phyloP scores from a whole-genome alignment of 37 sponge, comb jelly and placozoan species.

The Petrosia ficiformis region DNA sequence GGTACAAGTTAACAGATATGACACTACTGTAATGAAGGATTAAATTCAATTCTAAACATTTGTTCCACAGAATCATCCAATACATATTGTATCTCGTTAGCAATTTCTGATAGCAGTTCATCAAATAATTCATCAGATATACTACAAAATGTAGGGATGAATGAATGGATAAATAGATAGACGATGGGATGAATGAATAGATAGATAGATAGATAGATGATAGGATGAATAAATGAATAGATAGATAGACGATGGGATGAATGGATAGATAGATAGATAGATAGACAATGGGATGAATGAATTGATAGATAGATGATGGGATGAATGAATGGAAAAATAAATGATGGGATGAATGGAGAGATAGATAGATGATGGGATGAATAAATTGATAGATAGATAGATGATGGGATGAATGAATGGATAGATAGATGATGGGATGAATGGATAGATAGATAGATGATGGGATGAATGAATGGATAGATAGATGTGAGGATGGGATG shows the following conservation, averaged over 20 bases:
- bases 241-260: constrained; percentile 1
- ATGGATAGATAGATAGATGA: constrained; percentile 7
- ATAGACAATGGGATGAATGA: not conserved
- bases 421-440: not conserved
- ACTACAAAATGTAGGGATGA: not conserved
- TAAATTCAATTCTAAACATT: constrained; percentile 39
- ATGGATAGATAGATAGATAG: not conserved
- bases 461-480: not conserved
- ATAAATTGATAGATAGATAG: constrained; percentile 26
- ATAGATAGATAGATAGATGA: not conserved
- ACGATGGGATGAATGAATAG: not conserved
- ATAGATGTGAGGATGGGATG: not conserved
- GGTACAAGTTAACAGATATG: too few relatives aligned
- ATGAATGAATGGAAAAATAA: not conserved
- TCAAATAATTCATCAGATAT: constrained; percentile 40
- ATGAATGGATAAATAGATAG: not conserved
- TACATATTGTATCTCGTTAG: constrained; percentile 20
- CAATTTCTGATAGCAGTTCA: constrained; percentile 25
- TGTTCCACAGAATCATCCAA: constrained; percentile 28
- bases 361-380: constrained; percentile 3
- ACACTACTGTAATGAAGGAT: too few relatives aligned
- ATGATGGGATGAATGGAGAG: not conserved
- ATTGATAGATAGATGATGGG: not conserved
- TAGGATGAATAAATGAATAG: constrained; percentile 23
- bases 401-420: not conserved